Percentiles rank a stretch among this genome's conserved stretches.
These are phyloP conservation scores for Oscheius sp. DNA, from an alignment of 2,888 invertebrate species.

Conservation along the genomic window DNA sequence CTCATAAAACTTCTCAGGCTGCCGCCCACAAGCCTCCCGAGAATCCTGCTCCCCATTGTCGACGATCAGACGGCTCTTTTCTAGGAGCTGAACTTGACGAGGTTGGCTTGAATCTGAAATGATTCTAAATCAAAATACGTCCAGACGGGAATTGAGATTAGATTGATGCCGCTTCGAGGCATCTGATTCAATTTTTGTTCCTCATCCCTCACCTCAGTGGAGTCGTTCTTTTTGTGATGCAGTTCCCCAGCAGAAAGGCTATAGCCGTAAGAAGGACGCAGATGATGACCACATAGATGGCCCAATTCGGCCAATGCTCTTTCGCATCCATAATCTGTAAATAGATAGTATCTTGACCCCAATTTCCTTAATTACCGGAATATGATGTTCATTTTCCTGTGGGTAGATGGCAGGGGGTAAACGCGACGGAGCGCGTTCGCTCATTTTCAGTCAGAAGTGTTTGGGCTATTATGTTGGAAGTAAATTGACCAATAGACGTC, in stretches of 20 bases:
- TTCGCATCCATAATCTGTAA: slow-evolving; percentile 42
- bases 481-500: neutral
- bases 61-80: slow-evolving; percentile 40
- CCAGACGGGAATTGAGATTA: neutral
- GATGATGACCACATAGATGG: slow-evolving; percentile 53
- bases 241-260: slow-evolving; percentile 61
- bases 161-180: neutral
- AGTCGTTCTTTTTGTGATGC: slow-evolving; percentile 53
- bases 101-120: slow-evolving; percentile 45
- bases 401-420: neutral
- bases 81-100: neutral
- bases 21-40: slow-evolving; percentile 63
- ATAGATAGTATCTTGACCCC: neutral
- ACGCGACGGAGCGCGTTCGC: slow-evolving; percentile 5
- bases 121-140: neutral
- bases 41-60: slow-evolving; percentile 63
- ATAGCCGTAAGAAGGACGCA: slow-evolving; percentile 54
- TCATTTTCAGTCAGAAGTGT: neutral
- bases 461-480: neutral
- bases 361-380: slow-evolving; percentile 1
- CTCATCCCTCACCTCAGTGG: slow-evolving; percentile 40
- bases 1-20: slow-evolving; percentile 38
- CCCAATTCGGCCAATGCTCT: slow-evolving; percentile 62
- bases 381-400: slow-evolving; percentile 25
- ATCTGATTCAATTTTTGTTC: slow-evolving; percentile 7